These are phyloP conservation scores for Paradisaea rubra DNA, from an alignment of 2,113 vertebrate genomes.

Conservation along the genomic window DNA sequence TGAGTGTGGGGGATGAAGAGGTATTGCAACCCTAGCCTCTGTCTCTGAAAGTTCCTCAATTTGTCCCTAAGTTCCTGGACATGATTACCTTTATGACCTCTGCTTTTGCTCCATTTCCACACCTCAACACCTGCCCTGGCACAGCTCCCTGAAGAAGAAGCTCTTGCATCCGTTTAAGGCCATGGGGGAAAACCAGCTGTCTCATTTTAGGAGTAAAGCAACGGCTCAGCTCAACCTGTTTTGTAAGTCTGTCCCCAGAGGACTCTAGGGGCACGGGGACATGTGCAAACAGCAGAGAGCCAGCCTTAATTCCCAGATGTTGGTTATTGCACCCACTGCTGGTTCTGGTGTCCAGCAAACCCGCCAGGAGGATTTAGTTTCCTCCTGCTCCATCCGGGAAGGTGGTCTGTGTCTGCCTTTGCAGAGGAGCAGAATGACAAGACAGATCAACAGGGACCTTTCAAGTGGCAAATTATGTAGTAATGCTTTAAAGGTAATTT, in stretches of 20 bases:
- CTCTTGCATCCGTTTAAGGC: neutral
- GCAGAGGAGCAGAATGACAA: neutral
- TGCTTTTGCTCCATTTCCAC: neutral
- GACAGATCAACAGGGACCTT: neutral
- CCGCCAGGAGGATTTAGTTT: neutral
- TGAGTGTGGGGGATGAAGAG: neutral
- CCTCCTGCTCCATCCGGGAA: neutral
- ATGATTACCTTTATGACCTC: neutral
- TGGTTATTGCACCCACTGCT: neutral
- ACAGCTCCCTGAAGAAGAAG: neutral
- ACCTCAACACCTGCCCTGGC: neutral
- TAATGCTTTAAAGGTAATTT: neutral
- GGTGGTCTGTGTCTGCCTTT: neutral
- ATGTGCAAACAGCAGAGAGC: neutral
- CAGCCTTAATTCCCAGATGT: neutral
- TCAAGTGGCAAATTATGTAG: neutral
- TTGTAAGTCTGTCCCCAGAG: neutral
- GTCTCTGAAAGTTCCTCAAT: neutral
- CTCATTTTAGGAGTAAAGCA: neutral
- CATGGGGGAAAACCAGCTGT: neutral
- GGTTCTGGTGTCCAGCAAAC: neutral
- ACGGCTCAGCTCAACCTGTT: neutral
- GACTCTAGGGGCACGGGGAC: neutral
- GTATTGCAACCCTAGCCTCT: neutral
- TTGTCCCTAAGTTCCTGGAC: neutral